phyloP scores from a whole-genome alignment of 1,140 invertebrate genomes.

The Hypothenemus hampei region DNA sequence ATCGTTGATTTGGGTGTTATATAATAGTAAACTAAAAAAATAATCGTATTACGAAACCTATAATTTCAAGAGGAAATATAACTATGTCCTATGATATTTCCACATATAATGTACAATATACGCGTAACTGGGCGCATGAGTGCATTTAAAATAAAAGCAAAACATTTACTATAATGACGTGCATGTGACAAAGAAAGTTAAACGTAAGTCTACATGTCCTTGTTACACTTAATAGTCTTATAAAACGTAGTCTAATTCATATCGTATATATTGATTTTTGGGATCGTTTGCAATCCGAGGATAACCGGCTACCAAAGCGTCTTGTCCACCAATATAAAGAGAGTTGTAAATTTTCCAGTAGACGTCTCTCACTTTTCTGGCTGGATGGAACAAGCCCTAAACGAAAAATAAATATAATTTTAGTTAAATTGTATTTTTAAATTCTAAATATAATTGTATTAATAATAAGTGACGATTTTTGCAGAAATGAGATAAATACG shows the following conservation, averaged over 20 bases:
- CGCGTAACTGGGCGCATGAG: background rate
- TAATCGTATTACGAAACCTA: no score
- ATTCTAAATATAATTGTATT: background rate
- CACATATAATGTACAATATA: background rate
- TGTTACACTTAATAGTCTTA: background rate
- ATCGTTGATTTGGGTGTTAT: no score
- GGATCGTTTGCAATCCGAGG: conserved; percentile 91
- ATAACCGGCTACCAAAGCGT: conserved; percentile 96
- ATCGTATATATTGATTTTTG: conserved; percentile 92
- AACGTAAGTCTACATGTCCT: background rate
- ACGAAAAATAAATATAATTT: background rate
- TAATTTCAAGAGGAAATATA: background rate
- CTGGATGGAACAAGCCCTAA: conserved; percentile 96
- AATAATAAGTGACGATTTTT: no score
- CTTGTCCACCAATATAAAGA: conserved; percentile 97
- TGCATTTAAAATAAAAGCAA: background rate
- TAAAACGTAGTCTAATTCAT: conserved; percentile 87
- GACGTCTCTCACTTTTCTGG: conserved; percentile 96
- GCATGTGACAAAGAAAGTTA: background rate
- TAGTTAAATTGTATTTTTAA: background rate
- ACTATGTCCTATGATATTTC: no score
- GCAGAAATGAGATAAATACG: no score
- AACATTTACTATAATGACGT: background rate
- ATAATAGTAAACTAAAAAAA: no score
- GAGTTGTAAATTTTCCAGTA: conserved; percentile 99